A percentile compares a stretch with the other conserved stretches of the same genome.
These are phyloP conservation scores for Apodemus sylvaticus DNA, from an alignment of 2,113 vertebrate genomes.

Conservation along the genomic window DNA sequence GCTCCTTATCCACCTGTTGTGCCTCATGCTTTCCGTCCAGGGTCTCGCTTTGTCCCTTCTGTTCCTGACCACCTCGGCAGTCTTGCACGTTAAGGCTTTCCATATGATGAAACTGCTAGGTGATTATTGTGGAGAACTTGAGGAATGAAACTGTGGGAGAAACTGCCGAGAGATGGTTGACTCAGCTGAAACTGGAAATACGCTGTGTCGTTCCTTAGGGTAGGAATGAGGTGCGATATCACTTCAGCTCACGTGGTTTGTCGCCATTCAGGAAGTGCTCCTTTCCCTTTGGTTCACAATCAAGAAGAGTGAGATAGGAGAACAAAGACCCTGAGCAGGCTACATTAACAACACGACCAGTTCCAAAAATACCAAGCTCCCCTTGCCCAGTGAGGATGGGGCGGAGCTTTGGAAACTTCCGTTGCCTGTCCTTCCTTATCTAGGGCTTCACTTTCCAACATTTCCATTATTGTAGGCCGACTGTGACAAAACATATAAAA, in stretches of 20 bases:
- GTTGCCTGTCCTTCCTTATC: not conserved
- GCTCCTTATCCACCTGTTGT: not conserved
- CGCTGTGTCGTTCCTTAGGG: not conserved
- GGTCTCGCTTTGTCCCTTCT: not conserved
- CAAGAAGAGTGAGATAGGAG: no score
- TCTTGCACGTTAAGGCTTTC: not conserved
- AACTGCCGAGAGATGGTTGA: not conserved
- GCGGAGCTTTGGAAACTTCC: not conserved
- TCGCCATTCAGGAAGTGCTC: no score
- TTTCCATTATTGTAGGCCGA: no score
- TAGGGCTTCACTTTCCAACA: not conserved
- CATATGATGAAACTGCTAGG: no score
- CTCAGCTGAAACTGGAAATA: not conserved
- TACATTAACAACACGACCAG: not conserved
- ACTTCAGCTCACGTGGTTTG: not conserved
- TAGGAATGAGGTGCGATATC: not conserved
- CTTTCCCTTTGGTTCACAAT: not conserved
- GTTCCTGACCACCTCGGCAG: not conserved
- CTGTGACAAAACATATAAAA: not conserved
- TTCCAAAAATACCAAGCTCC: not conserved
- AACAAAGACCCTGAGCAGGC: no score
- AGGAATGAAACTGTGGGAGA: not conserved
- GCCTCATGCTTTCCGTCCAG: not conserved
- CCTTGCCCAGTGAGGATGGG: rapidly evolving
- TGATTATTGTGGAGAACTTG: not conserved